Percentiles rank a stretch among this genome's conserved stretches.
phyloP scores from a whole-genome alignment of 2,797 vertebrate genomes.

The Holocentrus rufus region DNA sequence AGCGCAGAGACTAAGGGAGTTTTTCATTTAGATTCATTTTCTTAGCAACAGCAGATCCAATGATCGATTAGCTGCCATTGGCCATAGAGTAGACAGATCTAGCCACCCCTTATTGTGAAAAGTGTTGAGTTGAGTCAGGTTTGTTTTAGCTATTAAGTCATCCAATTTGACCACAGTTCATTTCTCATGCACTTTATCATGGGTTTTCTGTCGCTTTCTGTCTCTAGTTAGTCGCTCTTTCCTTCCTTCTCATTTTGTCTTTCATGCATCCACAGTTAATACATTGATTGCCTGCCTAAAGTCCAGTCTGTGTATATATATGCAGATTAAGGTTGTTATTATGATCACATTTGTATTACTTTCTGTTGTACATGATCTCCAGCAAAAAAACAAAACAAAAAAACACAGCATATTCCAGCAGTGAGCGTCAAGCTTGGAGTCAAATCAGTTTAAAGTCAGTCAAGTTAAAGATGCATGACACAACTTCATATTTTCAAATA shows the following conservation, averaged over 20 bases:
- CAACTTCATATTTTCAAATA: too few species aligned
- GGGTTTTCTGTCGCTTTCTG: constrained; percentile 33
- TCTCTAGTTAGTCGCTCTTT: constrained; percentile 50
- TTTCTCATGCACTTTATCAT: constrained; percentile 37
- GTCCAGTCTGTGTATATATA: constrained; percentile 1
- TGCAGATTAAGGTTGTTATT: not conserved
- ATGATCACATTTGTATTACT: not conserved
- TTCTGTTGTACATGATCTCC: not conserved
- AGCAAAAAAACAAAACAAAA: too few species aligned
- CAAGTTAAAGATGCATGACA: not conserved
- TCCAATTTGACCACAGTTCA: constrained; percentile 51
- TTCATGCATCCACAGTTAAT: constrained; percentile 31
- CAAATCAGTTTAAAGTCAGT: not conserved
- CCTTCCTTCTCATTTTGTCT: constrained; percentile 12
- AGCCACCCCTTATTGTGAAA: constrained; percentile 27
- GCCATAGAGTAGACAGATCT: constrained; percentile 25
- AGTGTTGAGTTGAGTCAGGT: constrained; percentile 32
- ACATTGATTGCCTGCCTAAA: constrained; percentile 8
- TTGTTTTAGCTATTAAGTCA: constrained; percentile 48
- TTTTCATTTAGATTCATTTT: constrained; percentile 44
- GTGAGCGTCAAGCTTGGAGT: not conserved
- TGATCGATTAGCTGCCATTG: constrained; percentile 40
- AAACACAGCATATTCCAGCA: not conserved
- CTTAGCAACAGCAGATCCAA: constrained; percentile 25
- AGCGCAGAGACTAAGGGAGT: constrained; percentile 3